Base-by-base conservation (phyloP, 2,888 invertebrate genomes). In the Aspidiotus destructor region DNA sequence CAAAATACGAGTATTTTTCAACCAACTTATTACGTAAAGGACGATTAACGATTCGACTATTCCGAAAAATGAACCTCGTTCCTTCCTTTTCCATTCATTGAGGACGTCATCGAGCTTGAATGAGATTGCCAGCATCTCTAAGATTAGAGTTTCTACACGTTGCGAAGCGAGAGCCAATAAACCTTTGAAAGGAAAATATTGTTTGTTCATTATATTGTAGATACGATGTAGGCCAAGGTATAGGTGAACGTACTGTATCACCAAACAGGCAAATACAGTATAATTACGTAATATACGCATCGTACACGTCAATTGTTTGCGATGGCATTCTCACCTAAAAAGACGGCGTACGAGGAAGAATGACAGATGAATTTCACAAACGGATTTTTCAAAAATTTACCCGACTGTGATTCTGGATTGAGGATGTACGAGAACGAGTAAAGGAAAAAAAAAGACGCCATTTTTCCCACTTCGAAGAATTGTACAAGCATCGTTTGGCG, bases 321-420 rank as follows among this genome's bases (percentile, higher is more conserved):
- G 1, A 5, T 28, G 5, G 28, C 7, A 13, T 15, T 44, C 93
- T 88, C 80, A 98, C 98, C 87, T 60, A 99, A 81, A 78, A 99
- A 99, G 74, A 92, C 86, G 77, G 93, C 88, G 76, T 99, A 99
- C 2, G 97, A 96, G 7, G 94, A 87, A 55, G 96, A 96, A 77
- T 98, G 94, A 73, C 92, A 92, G 74, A 99, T 94, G 80, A 99
- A 99, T 79, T 98, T 98, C 75, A 99, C 94, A 78, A 98, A 99
- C 0, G 98, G 98, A 77, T 97, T 96, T 76, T 93, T 89, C 87
- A 97, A 90, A 75, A 95, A 92, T 73, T 85, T 81, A 13, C 94
- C 96, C 77, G 90, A 86, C 65, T 85, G 85, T 0, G 92, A 92
- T 70, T 89, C 87, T 0, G 98, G 98, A 0, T 92, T 87, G 71